Percentiles rank a stretch among this genome's conserved stretches.
phyloP scores from a whole-genome alignment of 1,140 invertebrate genomes.

The Pseudomyrmex flavicornis region DNA sequence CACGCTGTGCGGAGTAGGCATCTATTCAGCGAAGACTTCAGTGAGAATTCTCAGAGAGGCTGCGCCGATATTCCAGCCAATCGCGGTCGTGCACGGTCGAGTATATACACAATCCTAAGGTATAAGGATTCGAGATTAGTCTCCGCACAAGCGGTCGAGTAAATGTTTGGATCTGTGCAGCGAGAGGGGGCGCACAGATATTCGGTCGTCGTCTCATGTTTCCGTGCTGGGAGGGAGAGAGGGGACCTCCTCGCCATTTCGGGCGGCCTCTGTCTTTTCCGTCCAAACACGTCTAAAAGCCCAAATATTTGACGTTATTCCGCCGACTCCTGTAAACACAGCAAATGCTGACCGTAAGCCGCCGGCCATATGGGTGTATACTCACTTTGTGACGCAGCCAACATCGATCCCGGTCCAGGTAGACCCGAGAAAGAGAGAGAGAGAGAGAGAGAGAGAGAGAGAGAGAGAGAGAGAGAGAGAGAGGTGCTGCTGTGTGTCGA shows the following conservation, averaged over 20 bases:
- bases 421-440: no score
- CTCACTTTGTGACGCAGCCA: constrained; percentile 43
- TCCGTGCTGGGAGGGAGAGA: constrained; percentile 14
- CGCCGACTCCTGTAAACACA: constrained; percentile 76
- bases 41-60: not conserved
- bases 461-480: not conserved
- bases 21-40: constrained; percentile 1
- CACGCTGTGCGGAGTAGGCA: not conserved
- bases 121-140: not conserved
- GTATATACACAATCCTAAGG: not conserved
- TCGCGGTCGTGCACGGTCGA: not conserved
- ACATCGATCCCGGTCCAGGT: not conserved
- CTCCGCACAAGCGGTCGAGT: constrained; percentile 10
- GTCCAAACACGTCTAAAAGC: constrained; percentile 81
- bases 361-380: not conserved
- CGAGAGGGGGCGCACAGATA: constrained; percentile 8
- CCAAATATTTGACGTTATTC: constrained; percentile 81
- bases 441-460: not conserved
- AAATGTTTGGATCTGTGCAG: constrained; percentile 31
- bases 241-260: constrained; percentile 53
- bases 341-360: constrained; percentile 24
- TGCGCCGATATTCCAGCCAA: not conserved
- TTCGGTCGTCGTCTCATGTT: constrained; percentile 67
- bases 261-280: constrained; percentile 72
- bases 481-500: constrained; percentile 27